Conservation (phyloP, 2,797 vertebrate genomes). For the Hemitrygon akajei region DNA sequence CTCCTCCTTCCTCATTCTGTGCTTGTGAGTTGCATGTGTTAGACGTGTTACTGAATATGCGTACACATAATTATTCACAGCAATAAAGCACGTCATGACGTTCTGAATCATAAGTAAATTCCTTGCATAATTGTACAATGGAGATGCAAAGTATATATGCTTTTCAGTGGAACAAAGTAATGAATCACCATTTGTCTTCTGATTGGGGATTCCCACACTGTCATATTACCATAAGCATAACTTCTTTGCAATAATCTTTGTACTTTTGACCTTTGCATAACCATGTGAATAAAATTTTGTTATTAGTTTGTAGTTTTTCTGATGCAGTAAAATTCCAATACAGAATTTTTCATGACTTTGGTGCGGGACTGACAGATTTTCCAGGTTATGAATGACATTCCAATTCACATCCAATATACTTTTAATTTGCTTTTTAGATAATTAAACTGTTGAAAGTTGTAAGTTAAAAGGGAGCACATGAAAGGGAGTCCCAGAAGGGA, state of each 20-base stretch:
- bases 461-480: no score
- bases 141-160: neutral
- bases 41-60: neutral
- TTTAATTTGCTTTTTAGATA: no score
- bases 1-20: no score
- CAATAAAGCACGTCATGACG: neutral
- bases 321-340: no score
- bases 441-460: no score
- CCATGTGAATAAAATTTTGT: neutral
- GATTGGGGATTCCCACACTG: slow-evolving; percentile 6
- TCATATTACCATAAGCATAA: slow-evolving; percentile 15
- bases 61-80: neutral
- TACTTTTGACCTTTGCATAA: neutral
- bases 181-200: neutral
- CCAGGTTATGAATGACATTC: no score
- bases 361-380: no score
- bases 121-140: neutral
- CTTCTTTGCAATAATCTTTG: slow-evolving; percentile 13
- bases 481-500: no score
- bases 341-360: no score
- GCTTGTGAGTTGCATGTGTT: neutral
- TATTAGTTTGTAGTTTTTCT: neutral
- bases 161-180: slow-evolving; percentile 7
- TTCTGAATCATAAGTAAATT: slow-evolving; percentile 27
- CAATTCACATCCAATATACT: no score